Conservation (phyloP, 2,113 vertebrate genomes). For the Ochotona princeps region DNA sequence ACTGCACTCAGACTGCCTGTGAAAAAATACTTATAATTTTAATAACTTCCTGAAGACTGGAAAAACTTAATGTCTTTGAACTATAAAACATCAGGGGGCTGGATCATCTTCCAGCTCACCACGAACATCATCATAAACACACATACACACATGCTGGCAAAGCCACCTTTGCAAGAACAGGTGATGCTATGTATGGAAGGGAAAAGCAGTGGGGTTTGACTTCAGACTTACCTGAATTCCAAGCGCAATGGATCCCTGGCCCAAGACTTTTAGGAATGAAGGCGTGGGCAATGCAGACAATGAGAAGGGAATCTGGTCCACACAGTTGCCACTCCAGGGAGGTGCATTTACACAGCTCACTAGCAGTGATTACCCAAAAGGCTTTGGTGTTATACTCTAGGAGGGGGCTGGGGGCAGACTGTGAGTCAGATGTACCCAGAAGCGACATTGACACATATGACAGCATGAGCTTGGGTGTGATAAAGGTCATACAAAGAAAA, state of each 20-base stretch:
- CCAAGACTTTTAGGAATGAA: neutral
- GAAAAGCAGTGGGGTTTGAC: neutral
- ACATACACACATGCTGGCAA: neutral
- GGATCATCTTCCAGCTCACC: neutral
- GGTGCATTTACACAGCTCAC: too few relatives aligned
- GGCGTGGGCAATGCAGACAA: neutral
- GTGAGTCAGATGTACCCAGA: neutral
- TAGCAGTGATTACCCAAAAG: neutral
- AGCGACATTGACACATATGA: neutral
- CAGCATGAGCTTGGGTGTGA: neutral
- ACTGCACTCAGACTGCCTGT: constrained; percentile 64
- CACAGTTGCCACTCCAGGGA: neutral
- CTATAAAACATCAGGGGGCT: neutral
- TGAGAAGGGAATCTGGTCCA: neutral
- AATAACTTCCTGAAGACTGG: constrained; percentile 60
- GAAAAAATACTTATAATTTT: constrained; percentile 75
- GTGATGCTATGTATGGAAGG: neutral
- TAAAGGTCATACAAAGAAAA: neutral
- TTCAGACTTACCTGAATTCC: neutral
- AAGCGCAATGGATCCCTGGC: neutral
- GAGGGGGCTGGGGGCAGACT: neutral
- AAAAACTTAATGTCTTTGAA: constrained; percentile 1
- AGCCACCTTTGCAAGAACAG: neutral
- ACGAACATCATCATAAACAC: neutral
- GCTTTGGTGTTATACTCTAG: neutral